Conservation (phyloP, 1,140 invertebrate species). For the Semibalanus balanoides region DNA sequence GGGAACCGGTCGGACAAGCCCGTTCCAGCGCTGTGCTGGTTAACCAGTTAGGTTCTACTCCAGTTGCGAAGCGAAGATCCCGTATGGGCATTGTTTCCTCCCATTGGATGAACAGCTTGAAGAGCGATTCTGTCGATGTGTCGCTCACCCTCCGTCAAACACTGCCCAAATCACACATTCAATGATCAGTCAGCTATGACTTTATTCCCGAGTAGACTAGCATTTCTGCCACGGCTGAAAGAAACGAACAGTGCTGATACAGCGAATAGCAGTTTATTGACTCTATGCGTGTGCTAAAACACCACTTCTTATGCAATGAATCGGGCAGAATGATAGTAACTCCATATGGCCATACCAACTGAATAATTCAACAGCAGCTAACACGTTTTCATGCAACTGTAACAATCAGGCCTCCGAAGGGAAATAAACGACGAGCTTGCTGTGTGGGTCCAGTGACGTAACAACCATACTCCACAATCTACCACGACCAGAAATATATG, state of each 20-base stretch:
- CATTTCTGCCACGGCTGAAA: too few species aligned
- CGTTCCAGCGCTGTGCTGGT: too few species aligned
- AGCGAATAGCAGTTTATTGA: neutral
- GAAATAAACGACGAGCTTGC: neutral
- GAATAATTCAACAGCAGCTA: neutral
- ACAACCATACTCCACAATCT: neutral
- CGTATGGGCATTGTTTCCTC: too few species aligned
- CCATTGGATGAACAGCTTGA: too few species aligned
- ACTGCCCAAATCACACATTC: too few species aligned
- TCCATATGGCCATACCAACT: neutral
- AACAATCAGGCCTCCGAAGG: neutral
- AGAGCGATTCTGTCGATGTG: too few species aligned
- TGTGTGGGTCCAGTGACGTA: neutral
- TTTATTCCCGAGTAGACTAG: too few species aligned
- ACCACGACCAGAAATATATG: neutral
- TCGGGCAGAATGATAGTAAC: neutral
- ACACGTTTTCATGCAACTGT: neutral
- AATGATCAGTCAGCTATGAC: too few species aligned
- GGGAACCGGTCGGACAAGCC: too few species aligned
- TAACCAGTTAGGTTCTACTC: too few species aligned
- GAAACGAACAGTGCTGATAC: neutral
- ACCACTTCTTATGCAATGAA: slow-evolving; percentile 1
- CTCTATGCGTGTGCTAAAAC: slow-evolving; percentile 1
- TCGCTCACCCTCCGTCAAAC: too few species aligned
- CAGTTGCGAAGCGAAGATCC: too few species aligned